A percentile compares a stretch with the other conserved stretches of the same genome.
These are phyloP conservation scores for Anoplophora glabripennis DNA, from an alignment of 1,140 invertebrate species.

Conservation along the genomic window DNA sequence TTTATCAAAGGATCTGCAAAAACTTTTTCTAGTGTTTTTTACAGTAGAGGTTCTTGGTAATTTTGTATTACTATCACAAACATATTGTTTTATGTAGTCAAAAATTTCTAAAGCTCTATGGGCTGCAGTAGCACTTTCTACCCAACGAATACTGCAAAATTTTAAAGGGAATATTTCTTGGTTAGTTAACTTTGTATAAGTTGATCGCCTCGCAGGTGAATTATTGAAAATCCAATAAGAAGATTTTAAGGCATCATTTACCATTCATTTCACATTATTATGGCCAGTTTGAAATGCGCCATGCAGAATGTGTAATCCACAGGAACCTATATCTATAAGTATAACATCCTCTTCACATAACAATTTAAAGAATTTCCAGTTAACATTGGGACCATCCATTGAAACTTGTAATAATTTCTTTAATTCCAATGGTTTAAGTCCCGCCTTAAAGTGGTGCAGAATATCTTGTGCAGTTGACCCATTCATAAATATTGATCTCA, in stretches of 20 bases:
- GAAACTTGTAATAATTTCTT: slow-evolving; percentile 5
- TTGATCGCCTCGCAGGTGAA: background rate
- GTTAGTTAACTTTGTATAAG: background rate
- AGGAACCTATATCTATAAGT: slow-evolving; percentile 9
- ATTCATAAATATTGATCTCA: slow-evolving; percentile 6
- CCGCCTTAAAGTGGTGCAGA: background rate
- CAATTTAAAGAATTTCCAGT: slow-evolving; percentile 5
- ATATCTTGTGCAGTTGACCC: background rate
- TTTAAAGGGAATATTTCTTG: background rate
- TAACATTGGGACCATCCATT: slow-evolving; percentile 9
- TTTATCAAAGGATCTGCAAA: background rate
- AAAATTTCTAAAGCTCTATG: slow-evolving; percentile 1
- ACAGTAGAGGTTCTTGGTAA: background rate
- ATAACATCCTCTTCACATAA: background rate
- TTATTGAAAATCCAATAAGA: background rate
- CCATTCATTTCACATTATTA: background rate
- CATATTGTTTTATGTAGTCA: background rate
- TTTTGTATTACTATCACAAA: background rate
- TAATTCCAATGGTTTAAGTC: background rate
- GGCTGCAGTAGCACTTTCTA: background rate
- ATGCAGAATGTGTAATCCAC: slow-evolving; percentile 10
- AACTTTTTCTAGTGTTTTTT: background rate
- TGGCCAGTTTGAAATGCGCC: background rate
- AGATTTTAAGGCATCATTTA: background rate
- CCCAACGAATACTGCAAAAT: slow-evolving; percentile 4